A percentile compares a stretch with the other conserved stretches of the same genome.
These are phyloP conservation scores for Halichoeres trimaculatus DNA, from an alignment of 2,113 vertebrate species.

Conservation along the genomic window DNA sequence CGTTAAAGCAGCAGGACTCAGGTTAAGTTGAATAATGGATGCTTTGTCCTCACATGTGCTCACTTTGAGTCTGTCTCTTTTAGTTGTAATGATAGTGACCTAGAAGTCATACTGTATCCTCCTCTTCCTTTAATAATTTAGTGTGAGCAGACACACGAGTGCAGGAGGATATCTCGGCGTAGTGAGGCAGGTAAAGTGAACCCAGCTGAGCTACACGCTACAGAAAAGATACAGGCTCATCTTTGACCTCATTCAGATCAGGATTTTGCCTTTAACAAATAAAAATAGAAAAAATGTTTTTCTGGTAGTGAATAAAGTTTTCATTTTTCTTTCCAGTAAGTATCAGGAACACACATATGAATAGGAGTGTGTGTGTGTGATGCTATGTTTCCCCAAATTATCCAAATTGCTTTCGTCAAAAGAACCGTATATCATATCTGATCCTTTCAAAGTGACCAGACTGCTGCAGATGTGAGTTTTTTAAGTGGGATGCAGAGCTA, in stretches of 20 bases:
- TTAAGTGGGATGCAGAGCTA: no score
- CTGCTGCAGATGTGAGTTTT: no score
- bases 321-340: no score
- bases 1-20: background rate
- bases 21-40: slow-evolving; percentile 17
- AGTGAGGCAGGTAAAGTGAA: background rate
- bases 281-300: background rate
- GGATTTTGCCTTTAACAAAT: background rate
- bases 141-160: slow-evolving; percentile 21
- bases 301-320: background rate
- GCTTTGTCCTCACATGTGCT: background rate
- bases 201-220: background rate
- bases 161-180: background rate
- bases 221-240: background rate
- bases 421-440: no score
- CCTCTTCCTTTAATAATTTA: slow-evolving; percentile 62
- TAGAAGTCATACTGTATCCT: slow-evolving; percentile 38
- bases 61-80: slow-evolving; percentile 22
- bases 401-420: no score
- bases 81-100: slow-evolving; percentile 38
- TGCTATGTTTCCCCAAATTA: background rate
- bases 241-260: background rate
- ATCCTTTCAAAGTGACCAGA: no score
- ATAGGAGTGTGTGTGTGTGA: background rate
- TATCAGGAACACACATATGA: no score